Conservation (phyloP, 1,140 invertebrate species). For the Drosophila suzukii region DNA sequence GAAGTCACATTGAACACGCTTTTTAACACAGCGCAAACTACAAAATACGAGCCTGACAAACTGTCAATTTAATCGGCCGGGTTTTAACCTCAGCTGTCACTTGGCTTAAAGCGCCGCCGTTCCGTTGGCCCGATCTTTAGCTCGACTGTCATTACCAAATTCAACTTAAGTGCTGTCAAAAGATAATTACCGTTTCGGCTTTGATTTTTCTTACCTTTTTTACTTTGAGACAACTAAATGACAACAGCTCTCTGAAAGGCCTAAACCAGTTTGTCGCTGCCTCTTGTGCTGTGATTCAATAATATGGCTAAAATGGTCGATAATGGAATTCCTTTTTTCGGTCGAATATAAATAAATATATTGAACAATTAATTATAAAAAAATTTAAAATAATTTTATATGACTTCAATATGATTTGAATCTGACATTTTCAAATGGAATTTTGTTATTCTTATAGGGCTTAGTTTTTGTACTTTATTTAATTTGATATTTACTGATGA, state of each 20-base stretch:
- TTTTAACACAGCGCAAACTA: conserved; percentile 45
- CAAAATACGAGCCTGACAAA: conserved; percentile 49
- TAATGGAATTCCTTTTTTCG: conserved; percentile 20
- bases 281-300: conserved; percentile 33
- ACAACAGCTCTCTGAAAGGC: conserved; percentile 21
- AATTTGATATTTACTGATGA: no score
- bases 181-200: conserved; percentile 76
- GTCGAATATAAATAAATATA: background rate
- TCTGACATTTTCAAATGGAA: no score
- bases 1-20: conserved; percentile 23
- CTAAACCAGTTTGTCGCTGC: conserved; percentile 55
- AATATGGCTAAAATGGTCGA: conserved; percentile 35
- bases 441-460: no score
- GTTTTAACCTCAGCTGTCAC: conserved; percentile 69
- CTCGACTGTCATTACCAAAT: conserved; percentile 71
- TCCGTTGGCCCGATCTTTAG: conserved; percentile 52
- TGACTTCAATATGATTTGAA: no score
- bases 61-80: conserved; percentile 70
- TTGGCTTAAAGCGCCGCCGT: conserved; percentile 54
- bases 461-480: no score
- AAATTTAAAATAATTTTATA: no score
- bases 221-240: conserved; percentile 28
- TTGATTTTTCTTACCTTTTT: conserved; percentile 47
- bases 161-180: conserved; percentile 80
- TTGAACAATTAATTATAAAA: no score